Percentiles rank a stretch among this genome's conserved stretches.
These are phyloP conservation scores for Grapholita molesta DNA, from an alignment of 1,140 invertebrate species.

Conservation along the genomic window DNA sequence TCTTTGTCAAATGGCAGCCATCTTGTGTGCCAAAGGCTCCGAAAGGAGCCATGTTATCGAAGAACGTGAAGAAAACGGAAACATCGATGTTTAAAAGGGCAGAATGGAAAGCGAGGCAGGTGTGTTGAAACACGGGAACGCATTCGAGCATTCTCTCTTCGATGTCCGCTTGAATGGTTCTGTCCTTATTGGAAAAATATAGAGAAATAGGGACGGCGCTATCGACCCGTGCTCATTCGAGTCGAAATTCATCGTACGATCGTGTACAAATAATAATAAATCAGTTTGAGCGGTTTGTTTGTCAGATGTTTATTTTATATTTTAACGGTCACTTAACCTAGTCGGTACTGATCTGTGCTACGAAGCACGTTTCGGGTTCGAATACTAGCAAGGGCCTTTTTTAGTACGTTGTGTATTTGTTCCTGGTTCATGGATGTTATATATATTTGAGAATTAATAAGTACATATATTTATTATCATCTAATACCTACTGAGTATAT, in stretches of 20 bases:
- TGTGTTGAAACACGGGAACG: slow-evolving; percentile 32
- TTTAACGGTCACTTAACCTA: too few species aligned
- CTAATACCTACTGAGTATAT: too few species aligned
- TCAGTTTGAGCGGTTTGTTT: slow-evolving; percentile 15
- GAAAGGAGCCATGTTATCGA: neutral
- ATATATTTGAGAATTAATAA: too few species aligned
- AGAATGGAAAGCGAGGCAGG: slow-evolving; percentile 7
- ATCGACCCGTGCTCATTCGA: slow-evolving; percentile 27
- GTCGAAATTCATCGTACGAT: slow-evolving; percentile 9
- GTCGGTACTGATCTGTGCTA: too few species aligned
- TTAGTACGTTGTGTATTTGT: too few species aligned
- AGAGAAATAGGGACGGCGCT: slow-evolving; percentile 28
- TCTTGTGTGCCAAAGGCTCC: neutral
- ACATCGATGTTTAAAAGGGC: slow-evolving; percentile 12
- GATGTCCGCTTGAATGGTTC: slow-evolving; percentile 29
- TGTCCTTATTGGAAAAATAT: slow-evolving; percentile 43
- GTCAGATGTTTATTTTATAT: neutral
- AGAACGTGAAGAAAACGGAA: neutral
- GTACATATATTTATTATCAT: too few species aligned
- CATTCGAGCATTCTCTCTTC: slow-evolving; percentile 30
- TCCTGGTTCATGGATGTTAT: too few species aligned
- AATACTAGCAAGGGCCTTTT: too few species aligned
- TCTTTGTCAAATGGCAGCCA: neutral
- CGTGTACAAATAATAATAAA: slow-evolving; percentile 8
- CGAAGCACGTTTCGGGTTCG: too few species aligned